Conservation (phyloP, 1,140 invertebrate genomes). For the Drosophila carrolli region DNA sequence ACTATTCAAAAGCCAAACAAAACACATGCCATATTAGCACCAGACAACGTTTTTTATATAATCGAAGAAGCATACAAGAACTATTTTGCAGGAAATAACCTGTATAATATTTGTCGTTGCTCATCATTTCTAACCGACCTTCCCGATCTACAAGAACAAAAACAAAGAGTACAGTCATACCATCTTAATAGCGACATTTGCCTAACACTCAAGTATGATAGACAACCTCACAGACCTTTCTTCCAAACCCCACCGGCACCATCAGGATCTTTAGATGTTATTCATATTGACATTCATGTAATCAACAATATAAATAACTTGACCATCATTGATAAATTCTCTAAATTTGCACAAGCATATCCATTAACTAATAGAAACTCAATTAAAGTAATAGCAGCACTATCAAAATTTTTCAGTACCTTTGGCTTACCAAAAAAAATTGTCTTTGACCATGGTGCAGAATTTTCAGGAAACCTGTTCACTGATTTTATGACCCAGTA, state of each 20-base stretch:
- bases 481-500: not conserved
- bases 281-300: conserved; percentile 16
- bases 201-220: conserved; percentile 12
- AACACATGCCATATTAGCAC: conserved; percentile 7
- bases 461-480: not conserved
- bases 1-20: conserved; percentile 21
- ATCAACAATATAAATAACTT: not conserved
- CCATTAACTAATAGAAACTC: not conserved
- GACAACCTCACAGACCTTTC: conserved; percentile 13
- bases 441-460: not conserved
- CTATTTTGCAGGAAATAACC: conserved; percentile 7
- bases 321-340: conserved; percentile 3
- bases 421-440: conserved; percentile 6
- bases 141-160: not conserved
- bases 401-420: conserved; percentile 1
- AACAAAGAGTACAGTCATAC: not conserved
- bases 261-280: conserved; percentile 5
- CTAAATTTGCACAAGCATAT: not conserved
- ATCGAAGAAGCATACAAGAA: too few species aligned
- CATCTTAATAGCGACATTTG: conserved; percentile 10
- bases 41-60: too few species aligned
- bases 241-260: conserved; percentile 9
- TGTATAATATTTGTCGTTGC: conserved; percentile 11
- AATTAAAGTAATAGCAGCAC: not conserved
- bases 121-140: conserved; percentile 4